Evolutionary conservation across 2,797 vertebrate genomes (phyloP), one percentile per base, ranked within the genome.

Genomic region (Okamejei kenojei): DNA sequence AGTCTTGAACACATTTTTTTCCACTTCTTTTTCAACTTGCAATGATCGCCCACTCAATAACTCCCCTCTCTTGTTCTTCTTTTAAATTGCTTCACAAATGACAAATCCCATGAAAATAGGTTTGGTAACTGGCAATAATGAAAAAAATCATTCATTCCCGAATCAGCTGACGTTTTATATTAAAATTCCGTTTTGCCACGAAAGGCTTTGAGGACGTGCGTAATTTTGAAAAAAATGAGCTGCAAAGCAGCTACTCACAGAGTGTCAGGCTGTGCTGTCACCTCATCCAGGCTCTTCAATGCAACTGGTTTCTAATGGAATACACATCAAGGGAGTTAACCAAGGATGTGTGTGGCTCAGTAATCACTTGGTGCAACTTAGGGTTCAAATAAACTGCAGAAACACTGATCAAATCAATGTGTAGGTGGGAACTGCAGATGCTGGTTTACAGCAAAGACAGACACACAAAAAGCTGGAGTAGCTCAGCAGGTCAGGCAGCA

Each of bases 21-120:
- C 84, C 63, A 68, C 63, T 32, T 63, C 68, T 21, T 54, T 88
- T 88, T 88, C 7, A 86, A 65, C 63, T 88, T 68, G 61, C 84
- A 88, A 45, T 88, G 84, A 88, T 88, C 84, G 9, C 63, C 61
- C 84, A 88, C 63, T 88, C 61, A 88, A 88, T 88, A 68, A 88
- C 29, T 65, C 84, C 84, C 84, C 35, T 88, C 63, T 32, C 63
- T 74, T 3, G 15, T n/a, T 68, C n/a, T 68, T 35, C 63, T 88
- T 32, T 68, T 93, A 95, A 95, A 95, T 95, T 95, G 94, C 94
- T 95, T 95, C 94, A 94, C 95, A 95, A 95, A 95, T 95, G 96
- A 96, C 95, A 96, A 94, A 94, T 95, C 94, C 95, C 94, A 93
- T 94, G 95, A 95, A 96, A 96, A 96, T 95, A 94, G 94, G 94